Percentiles rank a stretch among this genome's conserved stretches.
Evolutionary conservation across 2,797 vertebrate species (phyloP).

Genomic region (Hippopotamyrus pictus): DNA sequence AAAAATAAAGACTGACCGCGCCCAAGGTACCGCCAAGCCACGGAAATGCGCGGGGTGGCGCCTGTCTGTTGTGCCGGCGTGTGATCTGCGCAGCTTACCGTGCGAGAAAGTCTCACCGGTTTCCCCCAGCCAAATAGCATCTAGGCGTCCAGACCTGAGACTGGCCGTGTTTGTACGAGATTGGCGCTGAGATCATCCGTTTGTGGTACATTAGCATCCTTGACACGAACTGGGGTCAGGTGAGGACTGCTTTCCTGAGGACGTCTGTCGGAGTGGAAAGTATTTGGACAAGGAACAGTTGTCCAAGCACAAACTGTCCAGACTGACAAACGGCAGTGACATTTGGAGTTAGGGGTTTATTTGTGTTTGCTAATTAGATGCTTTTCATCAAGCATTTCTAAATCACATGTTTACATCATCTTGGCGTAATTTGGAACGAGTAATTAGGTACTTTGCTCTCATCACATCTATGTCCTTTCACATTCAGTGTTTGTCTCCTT

Average conservation of each 20-base stretch:
- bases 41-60: neutral
- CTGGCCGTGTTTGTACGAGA: neutral
- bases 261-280: neutral
- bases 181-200: neutral
- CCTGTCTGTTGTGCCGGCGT: neutral
- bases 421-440: neutral
- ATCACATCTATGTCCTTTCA: neutral
- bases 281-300: neutral
- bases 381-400: neutral
- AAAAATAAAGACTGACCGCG: neutral
- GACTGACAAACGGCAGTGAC: slow-evolving; percentile 1
- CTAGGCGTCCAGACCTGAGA: neutral
- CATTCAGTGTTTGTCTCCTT: neutral
- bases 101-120: neutral
- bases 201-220: neutral
- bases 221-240: neutral
- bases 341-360: neutral
- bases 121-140: neutral
- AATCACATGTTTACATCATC: neutral
- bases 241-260: neutral
- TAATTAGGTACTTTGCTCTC: neutral
- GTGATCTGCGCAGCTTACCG: neutral
- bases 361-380: neutral
- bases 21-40: neutral
- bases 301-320: neutral